Percentiles rank a stretch among this genome's conserved stretches.
Evolutionary conservation across 2,797 vertebrate genomes (phyloP).

Genomic region (Siniperca obscura): DNA sequence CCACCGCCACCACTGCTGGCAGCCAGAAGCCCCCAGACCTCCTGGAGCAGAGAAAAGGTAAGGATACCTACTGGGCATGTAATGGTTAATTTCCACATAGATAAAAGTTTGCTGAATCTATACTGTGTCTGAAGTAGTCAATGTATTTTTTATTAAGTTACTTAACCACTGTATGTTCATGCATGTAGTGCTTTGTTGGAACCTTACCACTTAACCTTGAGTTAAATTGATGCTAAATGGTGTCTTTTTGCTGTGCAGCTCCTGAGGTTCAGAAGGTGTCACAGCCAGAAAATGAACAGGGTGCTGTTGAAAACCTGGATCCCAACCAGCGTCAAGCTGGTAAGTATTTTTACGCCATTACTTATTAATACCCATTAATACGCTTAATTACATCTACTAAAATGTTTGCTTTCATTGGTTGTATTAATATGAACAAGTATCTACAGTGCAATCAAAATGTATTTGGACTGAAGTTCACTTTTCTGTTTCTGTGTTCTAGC

Average conservation of each 20-base stretch:
- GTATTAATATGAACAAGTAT: neutral
- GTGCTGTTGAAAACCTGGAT: constrained; percentile 89
- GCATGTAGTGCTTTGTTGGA: neutral
- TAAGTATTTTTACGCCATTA: constrained; percentile 57
- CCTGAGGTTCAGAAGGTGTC: constrained; percentile 88
- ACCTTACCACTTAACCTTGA: neutral
- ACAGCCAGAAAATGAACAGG: constrained; percentile 89
- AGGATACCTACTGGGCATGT: neutral
- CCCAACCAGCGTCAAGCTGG: constrained; percentile 87
- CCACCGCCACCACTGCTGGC: constrained; percentile 74
- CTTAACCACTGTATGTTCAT: neutral
- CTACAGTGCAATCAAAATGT: neutral
- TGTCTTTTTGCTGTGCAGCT: constrained; percentile 62
- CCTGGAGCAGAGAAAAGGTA: constrained; percentile 93
- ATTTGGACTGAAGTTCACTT: neutral
- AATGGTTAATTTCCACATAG: neutral
- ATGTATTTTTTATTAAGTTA: too few species aligned
- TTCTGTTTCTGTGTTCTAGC: neutral
- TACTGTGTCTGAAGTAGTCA: neutral
- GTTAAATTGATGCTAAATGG: neutral
- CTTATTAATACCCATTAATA: neutral
- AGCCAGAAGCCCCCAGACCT: constrained; percentile 90
- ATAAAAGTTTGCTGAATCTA: neutral
- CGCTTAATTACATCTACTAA: neutral
- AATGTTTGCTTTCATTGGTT: neutral